A percentile compares a stretch with the other conserved stretches of the same genome.
Conservation (phyloP, 2,113 vertebrate species). For the Hyperopisus bebe region DNA sequence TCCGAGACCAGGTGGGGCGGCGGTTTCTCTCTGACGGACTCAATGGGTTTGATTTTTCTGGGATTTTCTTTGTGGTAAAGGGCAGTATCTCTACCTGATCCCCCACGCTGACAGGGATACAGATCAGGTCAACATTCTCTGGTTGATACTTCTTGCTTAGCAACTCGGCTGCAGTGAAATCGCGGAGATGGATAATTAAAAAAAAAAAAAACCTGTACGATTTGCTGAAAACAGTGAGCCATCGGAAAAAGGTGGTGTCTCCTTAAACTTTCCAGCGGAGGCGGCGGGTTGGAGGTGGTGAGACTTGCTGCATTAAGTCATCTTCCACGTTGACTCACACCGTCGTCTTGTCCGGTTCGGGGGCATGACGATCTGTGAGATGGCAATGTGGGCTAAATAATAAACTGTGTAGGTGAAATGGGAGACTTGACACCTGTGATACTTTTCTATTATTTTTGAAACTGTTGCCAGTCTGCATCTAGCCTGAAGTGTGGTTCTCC, state of each 20-base stretch:
- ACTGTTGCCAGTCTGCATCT: neutral
- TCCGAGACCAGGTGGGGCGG: conserved; percentile 73
- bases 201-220: no score
- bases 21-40: neutral
- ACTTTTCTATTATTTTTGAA: neutral
- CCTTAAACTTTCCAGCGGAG: neutral
- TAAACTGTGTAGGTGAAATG: neutral
- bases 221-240: no score
- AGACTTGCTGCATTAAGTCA: neutral
- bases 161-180: neutral
- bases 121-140: neutral
- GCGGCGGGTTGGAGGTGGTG: neutral
- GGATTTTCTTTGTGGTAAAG: neutral
- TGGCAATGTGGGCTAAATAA: neutral
- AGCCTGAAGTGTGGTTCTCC: neutral
- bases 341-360: neutral
- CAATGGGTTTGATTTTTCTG: neutral
- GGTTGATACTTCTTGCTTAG: neutral
- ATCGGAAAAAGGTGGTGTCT: neutral
- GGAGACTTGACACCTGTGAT: neutral
- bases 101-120: neutral
- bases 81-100: neutral
- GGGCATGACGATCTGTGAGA: neutral
- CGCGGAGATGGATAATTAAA: no score
- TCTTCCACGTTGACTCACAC: neutral